Percentiles rank a stretch among this genome's conserved stretches.
These are phyloP conservation scores for Cheilinus undulatus DNA, from an alignment of 2,113 vertebrate genomes.

Conservation along the genomic window DNA sequence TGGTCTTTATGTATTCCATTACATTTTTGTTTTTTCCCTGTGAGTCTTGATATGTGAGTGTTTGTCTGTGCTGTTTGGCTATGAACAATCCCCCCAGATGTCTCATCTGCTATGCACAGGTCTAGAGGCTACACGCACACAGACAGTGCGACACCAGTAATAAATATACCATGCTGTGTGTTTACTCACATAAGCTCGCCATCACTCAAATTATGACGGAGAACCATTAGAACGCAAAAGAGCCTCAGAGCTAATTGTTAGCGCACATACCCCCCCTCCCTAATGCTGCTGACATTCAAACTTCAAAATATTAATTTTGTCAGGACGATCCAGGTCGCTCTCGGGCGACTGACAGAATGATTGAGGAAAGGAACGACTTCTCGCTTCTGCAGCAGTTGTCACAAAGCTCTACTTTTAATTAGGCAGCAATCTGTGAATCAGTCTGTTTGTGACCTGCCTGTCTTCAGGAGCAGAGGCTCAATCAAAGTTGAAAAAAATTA, in stretches of 20 bases:
- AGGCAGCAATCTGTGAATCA: constrained; percentile 73
- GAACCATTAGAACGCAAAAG: constrained; percentile 76
- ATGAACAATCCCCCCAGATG: constrained; percentile 58
- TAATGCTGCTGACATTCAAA: constrained; percentile 76
- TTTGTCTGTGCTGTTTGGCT: constrained; percentile 37
- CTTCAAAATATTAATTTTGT: constrained; percentile 83
- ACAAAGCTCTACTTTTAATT: constrained; percentile 78
- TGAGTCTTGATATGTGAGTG: constrained; percentile 5
- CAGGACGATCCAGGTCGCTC: constrained; percentile 77
- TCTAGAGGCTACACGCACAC: constrained; percentile 67
- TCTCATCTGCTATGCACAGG: constrained; percentile 67
- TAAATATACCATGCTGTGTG: constrained; percentile 69
- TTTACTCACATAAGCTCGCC: constrained; percentile 73
- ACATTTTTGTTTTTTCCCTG: constrained; percentile 1
- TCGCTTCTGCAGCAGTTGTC: constrained; percentile 70
- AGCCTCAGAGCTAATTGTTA: constrained; percentile 82
- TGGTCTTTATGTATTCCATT: constrained; percentile 7
- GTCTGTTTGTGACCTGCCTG: constrained; percentile 68
- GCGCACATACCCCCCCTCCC: constrained; percentile 56
- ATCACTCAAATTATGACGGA: constrained; percentile 80
- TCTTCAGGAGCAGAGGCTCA: constrained; percentile 38
- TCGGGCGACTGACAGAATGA: constrained; percentile 73
- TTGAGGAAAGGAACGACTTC: constrained; percentile 72
- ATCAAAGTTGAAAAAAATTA: constrained; percentile 12
- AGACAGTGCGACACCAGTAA: constrained; percentile 57